Percentiles rank a stretch among this genome's conserved stretches.
phyloP scores from a whole-genome alignment of 2,888 invertebrate species.

The Lasioglossum marginatum region DNA sequence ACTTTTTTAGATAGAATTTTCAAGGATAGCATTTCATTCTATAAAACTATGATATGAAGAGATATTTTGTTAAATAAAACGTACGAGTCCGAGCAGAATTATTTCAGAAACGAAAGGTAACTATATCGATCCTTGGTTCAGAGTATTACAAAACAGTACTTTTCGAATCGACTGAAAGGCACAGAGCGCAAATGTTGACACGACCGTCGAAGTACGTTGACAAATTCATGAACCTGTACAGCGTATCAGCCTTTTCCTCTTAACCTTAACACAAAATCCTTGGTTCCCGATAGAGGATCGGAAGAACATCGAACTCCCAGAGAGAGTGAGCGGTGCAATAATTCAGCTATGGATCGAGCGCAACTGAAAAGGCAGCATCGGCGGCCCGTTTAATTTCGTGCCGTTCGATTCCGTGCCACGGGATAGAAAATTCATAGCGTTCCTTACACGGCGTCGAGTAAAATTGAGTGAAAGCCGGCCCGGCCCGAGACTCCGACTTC shows the following conservation, averaged over 20 bases:
- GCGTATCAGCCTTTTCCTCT: not conserved
- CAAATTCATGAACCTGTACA: not conserved
- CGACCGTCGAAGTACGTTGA: not conserved
- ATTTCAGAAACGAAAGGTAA: not conserved
- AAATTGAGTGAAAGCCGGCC: constrained; percentile 25
- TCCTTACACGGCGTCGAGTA: not conserved
- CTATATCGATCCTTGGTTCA: not conserved
- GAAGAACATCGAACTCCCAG: constrained; percentile 5
- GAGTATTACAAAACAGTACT: not conserved
- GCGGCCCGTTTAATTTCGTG: constrained; percentile 13
- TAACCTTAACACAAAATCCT: constrained; percentile 2
- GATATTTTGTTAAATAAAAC: not conserved
- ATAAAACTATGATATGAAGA: not conserved
- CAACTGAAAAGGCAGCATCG: not conserved
- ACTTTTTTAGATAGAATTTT: not conserved
- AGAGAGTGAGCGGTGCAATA: not conserved
- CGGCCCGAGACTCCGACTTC: not conserved
- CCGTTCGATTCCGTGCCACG: constrained; percentile 12
- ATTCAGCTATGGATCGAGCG: not conserved
- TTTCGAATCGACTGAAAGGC: not conserved
- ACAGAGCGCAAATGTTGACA: not conserved
- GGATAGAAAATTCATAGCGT: constrained; percentile 39
- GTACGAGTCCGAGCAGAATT: not conserved
- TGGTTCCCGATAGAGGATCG: not conserved
- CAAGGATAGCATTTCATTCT: not conserved